Base-by-base conservation (phyloP, 2,888 invertebrate genomes). In the Cryptus viduatorius region DNA sequence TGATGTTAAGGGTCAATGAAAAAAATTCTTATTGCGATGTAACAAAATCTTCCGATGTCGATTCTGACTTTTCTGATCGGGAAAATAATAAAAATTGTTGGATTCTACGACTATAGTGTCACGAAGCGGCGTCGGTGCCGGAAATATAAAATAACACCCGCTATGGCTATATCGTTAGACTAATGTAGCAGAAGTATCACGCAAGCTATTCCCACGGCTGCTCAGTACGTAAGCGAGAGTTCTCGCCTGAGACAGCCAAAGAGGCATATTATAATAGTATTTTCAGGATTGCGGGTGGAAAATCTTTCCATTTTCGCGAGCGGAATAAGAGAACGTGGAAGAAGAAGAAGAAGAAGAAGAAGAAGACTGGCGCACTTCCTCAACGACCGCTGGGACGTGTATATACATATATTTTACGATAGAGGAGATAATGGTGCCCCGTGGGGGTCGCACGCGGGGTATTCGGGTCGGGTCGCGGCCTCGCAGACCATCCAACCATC, bases 361-460 rank as follows among this genome's bases (percentile, higher is more conserved):
- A 46, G 44, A 44, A 31, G 68, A 37, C 29, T 12, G 48, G 50
- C 48, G 61, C 48, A 48, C 68, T 69, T 69, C 44, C 16, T 48
- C 29, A 48, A 48, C 48, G 48, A 29, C 68, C 29, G 29, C n/a
- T 8, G 59, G n/a, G 29, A 68, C 31, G 37, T 16, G 50, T 8
- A 16, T 75, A 76, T 78, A 48, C 68, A 44, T 79, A 65, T 75
- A 37, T 79, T 78, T 46, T 71, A 82, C 37, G 75, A 65, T 24
- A 67, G 29, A 78, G 69, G 69, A 78, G 68, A 65, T 84, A 84
- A 84, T 84, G 83, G 84, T 78, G 78, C 78, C 75, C 84, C 78
- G 50, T 79, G 75, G 77, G 84, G 81, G 59, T 44, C 42, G 50
- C 16, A 67, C 29, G 48, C 12, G 64, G 71, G 14, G 73, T 81